Base-by-base conservation (phyloP, 1,140 invertebrate genomes). In the Drosophila funebris region DNA sequence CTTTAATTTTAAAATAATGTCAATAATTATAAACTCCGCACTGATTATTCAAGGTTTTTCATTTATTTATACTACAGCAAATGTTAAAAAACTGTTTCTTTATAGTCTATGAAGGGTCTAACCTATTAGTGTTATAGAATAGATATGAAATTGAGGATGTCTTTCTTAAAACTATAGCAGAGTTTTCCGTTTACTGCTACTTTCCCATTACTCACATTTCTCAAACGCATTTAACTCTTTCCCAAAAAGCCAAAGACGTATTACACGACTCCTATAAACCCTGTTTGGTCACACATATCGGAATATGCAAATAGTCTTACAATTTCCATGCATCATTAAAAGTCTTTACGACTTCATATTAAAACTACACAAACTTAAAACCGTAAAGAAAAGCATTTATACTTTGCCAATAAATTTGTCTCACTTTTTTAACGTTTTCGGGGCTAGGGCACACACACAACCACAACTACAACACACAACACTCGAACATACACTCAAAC, bases 371-470 rank as follows among this genome's bases (percentile, higher is more conserved):
- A 70, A 81, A 76, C 62, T 41, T 43, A 43, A 60, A 68, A 75
- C 57, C 50, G 62, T 69, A 63, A 72, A 72, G 53, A 85, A 74
- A 85, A 56, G 44, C 78, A 87, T 85, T 81, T 81, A 87, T 81
- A 76, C 78, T 71, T 81, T 82, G 82, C 78, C 82, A 87, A 85
- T 85, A 85, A 85, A 85, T 85, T 87, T 82, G 78, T 82, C 67
- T 71, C 74, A 75, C 67, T 80, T 63, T 43, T 61, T 73, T 63
- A 3, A 36, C n/a, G 43, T 48, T 70, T 69, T 43, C 9, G 58
- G 57, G 69, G 50, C 33, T 68, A 81, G 39, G 13, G 36, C 52
- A 66, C 39, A 82, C 22, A 44, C 18, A 16, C 14, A 31, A 7
- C 16, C 52, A 37, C 22, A 56, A 14, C 22, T 48, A 16, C 48